These are phyloP conservation scores for Myiagra hebetior DNA, from an alignment of 2,113 vertebrate species.

Conservation along the genomic window DNA sequence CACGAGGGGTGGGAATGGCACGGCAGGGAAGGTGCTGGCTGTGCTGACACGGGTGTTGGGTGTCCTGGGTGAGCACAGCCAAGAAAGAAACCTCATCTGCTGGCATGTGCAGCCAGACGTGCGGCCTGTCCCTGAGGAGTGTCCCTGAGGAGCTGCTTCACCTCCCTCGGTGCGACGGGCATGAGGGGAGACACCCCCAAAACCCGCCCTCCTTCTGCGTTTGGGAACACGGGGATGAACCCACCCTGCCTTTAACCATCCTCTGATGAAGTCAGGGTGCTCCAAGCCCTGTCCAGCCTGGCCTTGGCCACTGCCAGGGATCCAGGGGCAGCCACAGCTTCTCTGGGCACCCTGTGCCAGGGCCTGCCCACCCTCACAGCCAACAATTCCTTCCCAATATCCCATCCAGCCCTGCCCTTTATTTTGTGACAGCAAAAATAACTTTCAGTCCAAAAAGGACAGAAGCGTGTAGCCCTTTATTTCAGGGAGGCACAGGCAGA, in stretches of 20 bases:
- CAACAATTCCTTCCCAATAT: background rate
- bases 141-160: background rate
- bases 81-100: background rate
- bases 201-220: background rate
- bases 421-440: no score
- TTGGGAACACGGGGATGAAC: background rate
- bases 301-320: background rate
- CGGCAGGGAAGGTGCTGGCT: background rate
- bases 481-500: background rate
- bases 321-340: background rate
- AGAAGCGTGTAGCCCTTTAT: no score
- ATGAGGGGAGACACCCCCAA: fast-evolving
- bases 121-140: background rate
- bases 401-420: background rate
- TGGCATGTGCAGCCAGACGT: background rate
- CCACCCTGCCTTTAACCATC: background rate
- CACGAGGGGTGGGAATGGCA: background rate
- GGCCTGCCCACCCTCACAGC: background rate
- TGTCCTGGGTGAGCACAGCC: background rate
- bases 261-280: background rate
- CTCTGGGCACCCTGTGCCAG: background rate
- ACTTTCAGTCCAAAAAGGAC: no score
- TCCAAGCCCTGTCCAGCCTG: background rate
- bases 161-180: background rate
- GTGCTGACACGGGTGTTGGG: background rate